These are phyloP conservation scores for Aricia artaxerxes DNA, from an alignment of 2,888 invertebrate genomes.

Conservation along the genomic window DNA sequence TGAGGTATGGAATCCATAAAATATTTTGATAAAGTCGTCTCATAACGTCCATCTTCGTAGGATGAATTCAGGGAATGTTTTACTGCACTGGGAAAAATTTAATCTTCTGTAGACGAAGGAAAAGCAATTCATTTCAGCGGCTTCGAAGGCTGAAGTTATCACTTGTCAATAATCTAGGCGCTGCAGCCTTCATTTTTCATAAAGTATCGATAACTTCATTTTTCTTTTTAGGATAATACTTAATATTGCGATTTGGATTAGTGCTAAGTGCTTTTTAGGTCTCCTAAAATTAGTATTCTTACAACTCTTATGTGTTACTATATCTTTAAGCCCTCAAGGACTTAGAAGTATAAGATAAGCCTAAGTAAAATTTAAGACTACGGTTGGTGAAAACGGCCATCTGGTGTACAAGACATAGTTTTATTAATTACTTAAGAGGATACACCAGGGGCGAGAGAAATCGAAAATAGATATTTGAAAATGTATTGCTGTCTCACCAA, in stretches of 20 bases:
- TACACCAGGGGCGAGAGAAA: too few relatives aligned
- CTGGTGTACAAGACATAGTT: too few relatives aligned
- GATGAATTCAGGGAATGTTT: conserved; percentile 4
- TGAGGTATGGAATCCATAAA: conserved; percentile 8
- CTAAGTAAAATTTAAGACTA: too few relatives aligned
- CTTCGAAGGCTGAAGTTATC: conserved; percentile 17
- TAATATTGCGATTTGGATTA: neutral
- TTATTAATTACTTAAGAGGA: too few relatives aligned
- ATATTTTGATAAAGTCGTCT: conserved; percentile 9
- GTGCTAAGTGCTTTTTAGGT: neutral
- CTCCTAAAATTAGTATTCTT: too few relatives aligned
- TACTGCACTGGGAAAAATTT: conserved; percentile 16
- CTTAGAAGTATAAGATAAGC: too few relatives aligned
- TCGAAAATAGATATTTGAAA: too few relatives aligned
- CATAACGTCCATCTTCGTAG: neutral
- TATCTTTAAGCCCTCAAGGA: too few relatives aligned
- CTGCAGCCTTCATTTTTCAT: conserved; percentile 14
- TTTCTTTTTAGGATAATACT: neutral
- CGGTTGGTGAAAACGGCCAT: too few relatives aligned
- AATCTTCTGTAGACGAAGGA: conserved; percentile 25
- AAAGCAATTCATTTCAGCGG: conserved; percentile 24
- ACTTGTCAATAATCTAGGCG: conserved; percentile 21
- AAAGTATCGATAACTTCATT: neutral
- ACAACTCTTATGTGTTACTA: too few relatives aligned
- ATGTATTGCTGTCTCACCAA: too few relatives aligned